phyloP scores from a whole-genome alignment of 2,113 vertebrate species.

The Pithys albifrons region DNA sequence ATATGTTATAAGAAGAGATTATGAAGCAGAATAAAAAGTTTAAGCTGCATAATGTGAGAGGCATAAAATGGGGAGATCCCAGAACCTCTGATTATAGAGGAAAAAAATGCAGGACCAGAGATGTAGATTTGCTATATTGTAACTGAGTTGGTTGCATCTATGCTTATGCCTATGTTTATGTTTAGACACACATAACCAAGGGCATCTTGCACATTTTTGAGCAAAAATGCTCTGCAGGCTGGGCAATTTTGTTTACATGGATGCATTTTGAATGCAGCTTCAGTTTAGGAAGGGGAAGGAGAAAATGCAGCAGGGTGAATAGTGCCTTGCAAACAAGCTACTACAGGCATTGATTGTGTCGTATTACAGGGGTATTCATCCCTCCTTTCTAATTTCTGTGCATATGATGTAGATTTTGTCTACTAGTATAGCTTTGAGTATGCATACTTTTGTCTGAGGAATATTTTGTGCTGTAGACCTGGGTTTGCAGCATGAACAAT shows the following conservation, averaged over 20 bases:
- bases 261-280: neutral
- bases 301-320: neutral
- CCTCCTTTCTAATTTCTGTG: neutral
- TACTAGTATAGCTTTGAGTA: neutral
- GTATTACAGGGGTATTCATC: neutral
- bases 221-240: neutral
- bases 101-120: neutral
- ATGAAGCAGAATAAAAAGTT: neutral
- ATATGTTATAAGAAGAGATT: neutral
- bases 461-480: neutral
- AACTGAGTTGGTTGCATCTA: neutral
- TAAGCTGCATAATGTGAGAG: neutral
- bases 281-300: neutral
- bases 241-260: neutral
- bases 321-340: neutral
- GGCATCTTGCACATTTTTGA: neutral
- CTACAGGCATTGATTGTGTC: neutral
- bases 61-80: neutral
- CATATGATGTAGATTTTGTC: neutral
- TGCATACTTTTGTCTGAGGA: neutral
- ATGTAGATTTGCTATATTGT: neutral
- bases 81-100: neutral
- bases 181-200: neutral
- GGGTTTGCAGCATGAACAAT: neutral
- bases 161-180: neutral